phyloP scores from a whole-genome alignment of 2,888 invertebrate genomes.

The Pseudanteris insignis region DNA sequence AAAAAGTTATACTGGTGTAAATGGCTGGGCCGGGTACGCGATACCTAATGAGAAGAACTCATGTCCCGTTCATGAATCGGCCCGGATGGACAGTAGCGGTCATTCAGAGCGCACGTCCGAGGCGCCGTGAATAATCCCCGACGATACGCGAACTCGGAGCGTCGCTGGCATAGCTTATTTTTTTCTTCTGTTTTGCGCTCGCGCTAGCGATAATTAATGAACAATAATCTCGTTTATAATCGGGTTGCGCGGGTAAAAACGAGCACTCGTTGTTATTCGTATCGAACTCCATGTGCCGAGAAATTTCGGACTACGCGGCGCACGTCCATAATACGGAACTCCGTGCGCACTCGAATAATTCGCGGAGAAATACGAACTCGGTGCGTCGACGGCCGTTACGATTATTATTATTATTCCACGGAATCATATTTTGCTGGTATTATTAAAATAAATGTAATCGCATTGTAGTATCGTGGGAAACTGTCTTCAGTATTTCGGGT shows the following conservation, averaged over 20 bases:
- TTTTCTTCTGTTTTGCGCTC: too few species aligned
- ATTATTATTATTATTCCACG: slow-evolving; percentile 42
- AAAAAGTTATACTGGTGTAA: too few species aligned
- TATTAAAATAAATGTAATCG: slow-evolving; percentile 45
- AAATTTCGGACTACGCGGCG: slow-evolving; percentile 30
- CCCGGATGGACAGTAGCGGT: too few species aligned
- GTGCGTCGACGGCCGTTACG: slow-evolving; percentile 38
- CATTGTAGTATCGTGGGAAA: slow-evolving; percentile 45
- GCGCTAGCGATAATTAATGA: slow-evolving; percentile 20
- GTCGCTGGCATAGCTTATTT: too few species aligned
- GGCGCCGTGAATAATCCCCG: too few species aligned
- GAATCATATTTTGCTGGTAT: slow-evolving; percentile 42
- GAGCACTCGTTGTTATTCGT: slow-evolving; percentile 6
- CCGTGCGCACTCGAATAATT: slow-evolving; percentile 31
- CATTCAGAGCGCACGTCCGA: too few species aligned
- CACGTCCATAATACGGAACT: slow-evolving; percentile 16
- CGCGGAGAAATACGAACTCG: slow-evolving; percentile 39
- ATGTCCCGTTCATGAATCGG: too few species aligned
- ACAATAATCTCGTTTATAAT: slow-evolving; percentile 16
- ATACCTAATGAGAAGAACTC: too few species aligned
- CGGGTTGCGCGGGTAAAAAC: neutral
- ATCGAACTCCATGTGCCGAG: slow-evolving; percentile 17
- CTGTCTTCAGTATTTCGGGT: slow-evolving; percentile 44
- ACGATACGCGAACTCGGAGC: too few species aligned
- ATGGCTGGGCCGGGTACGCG: too few species aligned